Evolutionary conservation across 2,888 invertebrate species (phyloP), one percentile per base, ranked within the genome.

Genomic region (Bellardia pandia): DNA sequence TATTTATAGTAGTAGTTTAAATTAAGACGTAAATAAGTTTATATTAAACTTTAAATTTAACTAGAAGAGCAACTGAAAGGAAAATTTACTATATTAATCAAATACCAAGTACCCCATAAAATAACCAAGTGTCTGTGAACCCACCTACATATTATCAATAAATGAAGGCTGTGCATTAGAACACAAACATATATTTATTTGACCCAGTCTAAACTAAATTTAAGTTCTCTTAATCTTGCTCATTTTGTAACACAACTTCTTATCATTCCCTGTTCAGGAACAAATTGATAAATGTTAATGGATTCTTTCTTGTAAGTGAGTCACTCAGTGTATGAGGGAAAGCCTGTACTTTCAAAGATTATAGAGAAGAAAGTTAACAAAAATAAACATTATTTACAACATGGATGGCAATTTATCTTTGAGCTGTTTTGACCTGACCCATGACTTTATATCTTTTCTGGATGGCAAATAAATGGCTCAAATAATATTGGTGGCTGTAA

Each of bases 381-480:
- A 37, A 30, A 9, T 14, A 33, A 53, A 76, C 40, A 78, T 78
- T 60, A 71, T 79, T 79, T 60, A 40, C 58, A 48, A 60, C 23
- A 48, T 51, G 4, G n/a, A 69, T 60, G 51, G 60, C 40, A 71
- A 60, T 79, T 79, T 79, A 79, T 71, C 51, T 69, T 69, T 69
- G 6, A 60, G 33, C 33, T 69, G 33, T 42, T 69, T 60, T 60
- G 68, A 78, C 51, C 68, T 78, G 68, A 78, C 13, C 78, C 68
- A 16, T 48, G 69, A 69, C 33, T 58, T 69, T 68, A 40, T 33
- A 30, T 69, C 16, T 51, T 16, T 51, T 23, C 14, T n/a, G 9
- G 11, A 51, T 76, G 23, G 23, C 8, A 76, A 76, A 66, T 51
- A 37, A 48, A 75, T 62, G 62, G 8, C 37, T 76, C 3, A 53